Evolutionary conservation across 1,140 invertebrate species (phyloP), one percentile per base, ranked within the genome.

Genomic region (Cyrtorhinus lividipennis): DNA sequence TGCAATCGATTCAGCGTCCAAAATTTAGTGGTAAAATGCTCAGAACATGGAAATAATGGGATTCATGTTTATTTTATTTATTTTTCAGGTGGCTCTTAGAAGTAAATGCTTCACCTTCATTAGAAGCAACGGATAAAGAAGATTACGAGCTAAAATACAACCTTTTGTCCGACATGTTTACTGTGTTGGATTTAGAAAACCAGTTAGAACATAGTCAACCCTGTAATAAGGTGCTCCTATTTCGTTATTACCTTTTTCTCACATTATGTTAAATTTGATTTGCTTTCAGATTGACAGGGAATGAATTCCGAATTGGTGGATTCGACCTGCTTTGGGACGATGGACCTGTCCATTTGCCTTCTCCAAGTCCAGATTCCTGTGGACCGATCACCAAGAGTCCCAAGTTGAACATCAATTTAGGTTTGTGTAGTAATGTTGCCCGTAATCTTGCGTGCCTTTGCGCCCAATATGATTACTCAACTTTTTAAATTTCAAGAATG

Each of bases 81-180:
- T 65, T 24, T 45, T 66, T 46, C 18, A 71, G 70, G n/a, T 85
- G 82, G 81, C 69, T 85, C 15, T 69, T 83, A 38, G 83, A 84
- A 69, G 74, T 79, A 45, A 85, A 85, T 69, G 77, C 84, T 13
- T 83, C 81, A 18, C 83, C 83, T 0, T 79, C 81, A 24, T 69
- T 85, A 56, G 78, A 77, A 2, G 76, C 79, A n/a, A 82, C 81
- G 1, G 81, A 80, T 60, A 73, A 73, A 24, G 77, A 77, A 64
- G 81, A 83, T 67, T 73, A 75, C 62, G 66, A 70, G 13, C 58
- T 78, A 20, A 78, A 78, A 62, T 77, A 73, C 63, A 71, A 73
- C 44, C 62, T 78, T 2, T 60, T 78, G 24, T 72, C 75, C 62
- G 76, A 78, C 64, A 71, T 73, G 0, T 65, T 77, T 5, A 73